Evolutionary conservation across 2,113 vertebrate species (phyloP).

Genomic region (Sylvietta virens): DNA sequence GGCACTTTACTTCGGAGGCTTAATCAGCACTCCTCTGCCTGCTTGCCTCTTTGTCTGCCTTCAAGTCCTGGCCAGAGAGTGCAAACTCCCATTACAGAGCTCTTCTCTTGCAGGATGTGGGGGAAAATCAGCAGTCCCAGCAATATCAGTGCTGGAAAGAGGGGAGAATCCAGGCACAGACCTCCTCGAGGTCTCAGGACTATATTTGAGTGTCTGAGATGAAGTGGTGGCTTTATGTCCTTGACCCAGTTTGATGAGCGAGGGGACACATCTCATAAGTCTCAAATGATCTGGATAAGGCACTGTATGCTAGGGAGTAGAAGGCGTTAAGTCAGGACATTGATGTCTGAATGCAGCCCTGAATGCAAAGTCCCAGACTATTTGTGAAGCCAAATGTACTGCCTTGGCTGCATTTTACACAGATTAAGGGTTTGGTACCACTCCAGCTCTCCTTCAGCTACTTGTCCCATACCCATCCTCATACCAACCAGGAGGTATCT

Average conservation of each 20-base stretch:
- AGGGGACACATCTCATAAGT: not conserved
- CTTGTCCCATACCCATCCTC: not conserved
- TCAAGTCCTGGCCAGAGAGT: not conserved
- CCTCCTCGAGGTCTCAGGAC: not conserved
- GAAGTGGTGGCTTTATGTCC: not conserved
- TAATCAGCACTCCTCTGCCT: not conserved
- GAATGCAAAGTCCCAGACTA: not conserved
- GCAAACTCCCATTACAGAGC: not conserved
- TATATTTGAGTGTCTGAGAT: not conserved
- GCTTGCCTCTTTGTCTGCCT: not conserved
- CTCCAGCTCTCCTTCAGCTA: not conserved
- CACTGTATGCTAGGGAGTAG: not conserved
- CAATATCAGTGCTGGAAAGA: not conserved
- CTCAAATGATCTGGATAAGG: not conserved
- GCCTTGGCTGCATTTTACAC: not conserved
- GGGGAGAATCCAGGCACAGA: not conserved
- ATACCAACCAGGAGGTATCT: not conserved
- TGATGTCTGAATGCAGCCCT: not conserved
- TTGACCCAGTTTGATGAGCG: not conserved
- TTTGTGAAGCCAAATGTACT: not conserved
- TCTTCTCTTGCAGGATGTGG: not conserved
- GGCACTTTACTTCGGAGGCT: not conserved
- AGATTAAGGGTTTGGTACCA: not conserved
- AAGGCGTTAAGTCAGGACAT: not conserved
- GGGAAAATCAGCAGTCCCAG: not conserved